phyloP scores from a whole-genome alignment of 2,888 invertebrate genomes.

The Diploptera punctata region DNA sequence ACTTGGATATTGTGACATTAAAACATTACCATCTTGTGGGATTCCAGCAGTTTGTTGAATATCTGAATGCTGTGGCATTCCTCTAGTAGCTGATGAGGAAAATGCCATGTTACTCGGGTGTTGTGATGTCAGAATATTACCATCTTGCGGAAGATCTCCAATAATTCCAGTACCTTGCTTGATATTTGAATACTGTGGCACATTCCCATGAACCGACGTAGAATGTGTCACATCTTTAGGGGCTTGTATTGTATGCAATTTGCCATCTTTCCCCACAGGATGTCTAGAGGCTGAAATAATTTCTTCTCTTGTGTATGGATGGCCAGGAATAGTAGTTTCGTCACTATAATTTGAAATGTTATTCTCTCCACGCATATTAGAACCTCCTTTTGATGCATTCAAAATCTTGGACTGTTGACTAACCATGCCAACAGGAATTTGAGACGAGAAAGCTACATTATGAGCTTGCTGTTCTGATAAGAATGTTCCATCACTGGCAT shows the following conservation, averaged over 20 bases:
- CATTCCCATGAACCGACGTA: too few relatives aligned
- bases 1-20: neutral
- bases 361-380: too few relatives aligned
- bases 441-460: constrained; percentile 22
- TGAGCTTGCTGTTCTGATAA: neutral
- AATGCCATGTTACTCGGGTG: too few relatives aligned
- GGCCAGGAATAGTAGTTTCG: too few relatives aligned
- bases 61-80: too few relatives aligned
- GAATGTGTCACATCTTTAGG: neutral
- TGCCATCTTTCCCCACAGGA: neutral
- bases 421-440: constrained; percentile 16
- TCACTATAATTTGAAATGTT: too few relatives aligned
- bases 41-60: too few relatives aligned
- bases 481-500: constrained; percentile 6
- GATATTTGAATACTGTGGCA: neutral
- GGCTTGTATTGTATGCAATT: neutral
- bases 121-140: neutral
- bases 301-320: neutral
- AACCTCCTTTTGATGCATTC: neutral
- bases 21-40: neutral
- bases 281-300: neutral
- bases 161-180: neutral
- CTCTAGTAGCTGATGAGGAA: too few relatives aligned
- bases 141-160: neutral
- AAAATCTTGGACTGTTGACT: neutral